phyloP scores from a whole-genome alignment of 2,113 vertebrate genomes.

The Pachycephala philippinensis region DNA sequence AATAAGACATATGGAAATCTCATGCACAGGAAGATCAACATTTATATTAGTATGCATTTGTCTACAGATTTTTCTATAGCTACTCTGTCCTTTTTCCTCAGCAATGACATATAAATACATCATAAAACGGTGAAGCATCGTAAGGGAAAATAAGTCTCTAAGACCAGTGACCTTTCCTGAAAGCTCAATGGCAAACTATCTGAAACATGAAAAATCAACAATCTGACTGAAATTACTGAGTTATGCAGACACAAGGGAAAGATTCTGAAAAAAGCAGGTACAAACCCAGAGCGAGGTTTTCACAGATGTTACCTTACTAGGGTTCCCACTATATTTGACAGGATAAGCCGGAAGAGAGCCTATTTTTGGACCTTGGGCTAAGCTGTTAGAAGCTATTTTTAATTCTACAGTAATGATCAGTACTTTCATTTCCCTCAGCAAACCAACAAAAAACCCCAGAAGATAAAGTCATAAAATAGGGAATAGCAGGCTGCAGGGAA shows the following conservation, averaged over 20 bases:
- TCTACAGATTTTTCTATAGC: not conserved
- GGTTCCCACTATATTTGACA: conserved; percentile 63
- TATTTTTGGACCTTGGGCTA: conserved; percentile 56
- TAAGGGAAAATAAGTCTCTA: not conserved
- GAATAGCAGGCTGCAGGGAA: conserved; percentile 22
- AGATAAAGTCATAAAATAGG: conserved; percentile 27
- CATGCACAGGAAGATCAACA: not conserved
- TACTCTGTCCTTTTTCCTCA: not conserved
- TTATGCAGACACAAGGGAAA: conserved; percentile 36
- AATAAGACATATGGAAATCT: conserved; percentile 20
- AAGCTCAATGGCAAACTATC: conserved; percentile 24
- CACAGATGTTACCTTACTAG: conserved; percentile 65
- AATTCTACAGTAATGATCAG: conserved; percentile 62
- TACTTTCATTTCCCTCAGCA: conserved; percentile 64
- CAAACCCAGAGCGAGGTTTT: conserved; percentile 46
- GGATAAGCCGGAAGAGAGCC: conserved; percentile 55
- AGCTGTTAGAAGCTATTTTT: conserved; percentile 67
- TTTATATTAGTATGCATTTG: not conserved
- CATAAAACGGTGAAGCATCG: not conserved
- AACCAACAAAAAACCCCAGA: conserved; percentile 28
- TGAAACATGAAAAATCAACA: not conserved
- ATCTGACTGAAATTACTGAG: not conserved
- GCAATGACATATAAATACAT: not conserved
- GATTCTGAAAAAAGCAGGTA: not conserved
- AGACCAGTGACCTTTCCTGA: conserved; percentile 30